Conservation (phyloP, 2,888 invertebrate genomes). For the Leptothorax acervorum region DNA sequence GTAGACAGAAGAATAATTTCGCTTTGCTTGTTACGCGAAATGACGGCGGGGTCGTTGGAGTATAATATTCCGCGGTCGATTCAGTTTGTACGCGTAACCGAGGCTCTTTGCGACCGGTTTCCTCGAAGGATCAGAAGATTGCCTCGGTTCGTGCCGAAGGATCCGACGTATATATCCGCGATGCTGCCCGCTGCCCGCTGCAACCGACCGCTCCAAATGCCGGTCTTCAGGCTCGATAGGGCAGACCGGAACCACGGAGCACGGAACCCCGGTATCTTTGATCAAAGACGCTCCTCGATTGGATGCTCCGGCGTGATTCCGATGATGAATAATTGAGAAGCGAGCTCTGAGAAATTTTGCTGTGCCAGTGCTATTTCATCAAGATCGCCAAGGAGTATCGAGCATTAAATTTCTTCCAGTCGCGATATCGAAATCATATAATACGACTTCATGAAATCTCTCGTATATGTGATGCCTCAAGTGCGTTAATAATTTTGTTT, state of each 20-base stretch:
- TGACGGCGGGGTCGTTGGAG: not conserved
- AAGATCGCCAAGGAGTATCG: slow-evolving; percentile 22
- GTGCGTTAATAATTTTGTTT: not conserved
- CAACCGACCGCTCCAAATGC: not conserved
- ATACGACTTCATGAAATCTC: not conserved
- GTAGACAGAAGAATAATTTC: slow-evolving; percentile 39
- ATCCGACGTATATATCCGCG: not conserved
- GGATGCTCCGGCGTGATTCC: slow-evolving; percentile 70
- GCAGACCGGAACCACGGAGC: slow-evolving; percentile 41
- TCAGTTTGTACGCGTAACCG: slow-evolving; percentile 35
- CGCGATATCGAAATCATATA: not conserved
- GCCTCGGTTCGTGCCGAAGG: slow-evolving; percentile 22
- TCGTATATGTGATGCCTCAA: not conserved
- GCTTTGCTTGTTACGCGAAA: slow-evolving; percentile 35
- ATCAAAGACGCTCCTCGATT: slow-evolving; percentile 77
- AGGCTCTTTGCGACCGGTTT: slow-evolving; percentile 8
- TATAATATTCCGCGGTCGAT: not conserved
- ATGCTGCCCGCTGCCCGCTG: not conserved
- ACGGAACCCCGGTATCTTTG: slow-evolving; percentile 67
- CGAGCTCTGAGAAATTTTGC: slow-evolving; percentile 57
- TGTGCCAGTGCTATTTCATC: slow-evolving; percentile 48
- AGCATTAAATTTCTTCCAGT: slow-evolving; percentile 37
- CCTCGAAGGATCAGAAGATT: slow-evolving; percentile 39
- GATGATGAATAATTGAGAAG: slow-evolving; percentile 78
- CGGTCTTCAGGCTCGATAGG: slow-evolving; percentile 43